phyloP scores from a whole-genome alignment of 2,113 vertebrate species.

The Ceratotherium simum region DNA sequence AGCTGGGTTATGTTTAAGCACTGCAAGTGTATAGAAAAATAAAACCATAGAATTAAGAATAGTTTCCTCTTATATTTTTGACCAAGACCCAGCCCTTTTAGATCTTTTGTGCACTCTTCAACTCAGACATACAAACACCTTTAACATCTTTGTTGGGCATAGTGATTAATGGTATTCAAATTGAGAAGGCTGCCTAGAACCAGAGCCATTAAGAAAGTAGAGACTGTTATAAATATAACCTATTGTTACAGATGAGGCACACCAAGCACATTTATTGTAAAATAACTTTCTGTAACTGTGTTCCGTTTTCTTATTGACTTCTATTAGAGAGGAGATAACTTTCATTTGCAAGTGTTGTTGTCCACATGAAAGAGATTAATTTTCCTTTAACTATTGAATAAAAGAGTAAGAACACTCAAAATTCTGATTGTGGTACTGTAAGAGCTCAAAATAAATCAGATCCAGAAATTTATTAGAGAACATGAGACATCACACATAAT shows the following conservation, averaged over 20 bases:
- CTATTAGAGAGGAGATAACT: neutral
- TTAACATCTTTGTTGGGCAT: neutral
- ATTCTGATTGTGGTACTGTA: neutral
- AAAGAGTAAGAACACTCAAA: neutral
- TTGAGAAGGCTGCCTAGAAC: neutral
- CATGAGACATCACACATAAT: neutral
- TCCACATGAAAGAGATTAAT: neutral
- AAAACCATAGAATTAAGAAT: neutral
- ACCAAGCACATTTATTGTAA: neutral
- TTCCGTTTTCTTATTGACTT: slow-evolving; percentile 5
- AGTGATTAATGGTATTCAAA: neutral
- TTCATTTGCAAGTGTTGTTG: neutral
- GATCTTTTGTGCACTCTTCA: neutral
- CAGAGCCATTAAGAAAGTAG: neutral
- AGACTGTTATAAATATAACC: neutral
- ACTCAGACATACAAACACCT: neutral
- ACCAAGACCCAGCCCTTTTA: neutral
- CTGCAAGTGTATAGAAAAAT: neutral
- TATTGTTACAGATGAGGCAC: neutral
- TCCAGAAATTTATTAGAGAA: neutral
- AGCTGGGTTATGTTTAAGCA: neutral
- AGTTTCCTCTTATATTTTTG: neutral
- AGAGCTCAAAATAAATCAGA: neutral
- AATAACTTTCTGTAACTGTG: neutral
- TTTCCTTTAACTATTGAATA: slow-evolving; percentile 1